Evolutionary conservation across 2,888 invertebrate species (phyloP).

Genomic region (Chydorus sphaericus): DNA sequence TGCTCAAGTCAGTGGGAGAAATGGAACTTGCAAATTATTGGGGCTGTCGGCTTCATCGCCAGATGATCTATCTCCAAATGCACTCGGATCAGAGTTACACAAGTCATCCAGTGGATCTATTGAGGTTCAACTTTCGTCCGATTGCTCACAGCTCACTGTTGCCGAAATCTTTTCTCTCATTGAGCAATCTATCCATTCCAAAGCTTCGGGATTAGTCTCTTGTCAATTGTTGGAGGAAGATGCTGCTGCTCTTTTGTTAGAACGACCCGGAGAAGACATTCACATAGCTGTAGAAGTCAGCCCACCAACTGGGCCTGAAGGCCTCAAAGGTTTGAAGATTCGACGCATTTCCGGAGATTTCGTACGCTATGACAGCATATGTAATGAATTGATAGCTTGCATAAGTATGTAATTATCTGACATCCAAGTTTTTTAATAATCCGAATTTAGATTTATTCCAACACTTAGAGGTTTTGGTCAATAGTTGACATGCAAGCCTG

Average conservation of each 20-base stretch:
- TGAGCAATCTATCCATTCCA: constrained; percentile 60
- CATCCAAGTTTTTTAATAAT: too few relatives aligned
- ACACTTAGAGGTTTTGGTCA: too few relatives aligned
- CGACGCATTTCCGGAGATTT: constrained; percentile 76
- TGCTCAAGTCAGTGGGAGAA: not conserved
- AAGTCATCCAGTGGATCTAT: constrained; percentile 34
- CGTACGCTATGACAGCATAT: constrained; percentile 69
- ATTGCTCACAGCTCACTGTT: constrained; percentile 62
- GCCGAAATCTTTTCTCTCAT: constrained; percentile 60
- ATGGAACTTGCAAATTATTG: not conserved
- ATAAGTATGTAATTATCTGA: constrained; percentile 32
- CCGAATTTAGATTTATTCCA: too few relatives aligned
- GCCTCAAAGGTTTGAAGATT: constrained; percentile 69
- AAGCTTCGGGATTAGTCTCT: constrained; percentile 39
- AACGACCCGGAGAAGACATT: constrained; percentile 67
- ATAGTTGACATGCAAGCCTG: too few relatives aligned
- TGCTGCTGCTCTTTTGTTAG: constrained; percentile 41
- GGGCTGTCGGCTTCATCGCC: not conserved
- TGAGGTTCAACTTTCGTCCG: constrained; percentile 62
- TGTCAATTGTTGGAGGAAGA: constrained; percentile 16
- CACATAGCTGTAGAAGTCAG: constrained; percentile 71
- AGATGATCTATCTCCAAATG: not conserved
- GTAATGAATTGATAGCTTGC: constrained; percentile 73
- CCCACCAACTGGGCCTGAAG: constrained; percentile 41
- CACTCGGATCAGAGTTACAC: constrained; percentile 20